Conservation (phyloP, 2,113 vertebrate species). For the Butorides virescens region DNA sequence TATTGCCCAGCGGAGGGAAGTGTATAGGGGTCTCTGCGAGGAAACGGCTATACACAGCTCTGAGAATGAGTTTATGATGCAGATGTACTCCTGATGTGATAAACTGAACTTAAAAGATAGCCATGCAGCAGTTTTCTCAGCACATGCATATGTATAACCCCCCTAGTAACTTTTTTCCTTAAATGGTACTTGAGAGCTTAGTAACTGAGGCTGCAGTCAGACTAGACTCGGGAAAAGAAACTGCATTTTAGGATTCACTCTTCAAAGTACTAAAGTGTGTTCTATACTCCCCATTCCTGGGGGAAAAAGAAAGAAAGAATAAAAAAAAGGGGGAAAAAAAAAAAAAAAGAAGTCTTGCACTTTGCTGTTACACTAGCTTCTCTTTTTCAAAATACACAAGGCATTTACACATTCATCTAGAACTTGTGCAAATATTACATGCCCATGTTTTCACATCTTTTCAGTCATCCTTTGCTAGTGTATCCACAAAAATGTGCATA, state of each 20-base stretch:
- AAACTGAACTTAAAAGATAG: background rate
- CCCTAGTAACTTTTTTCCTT: background rate
- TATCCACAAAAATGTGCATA: background rate
- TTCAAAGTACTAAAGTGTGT: background rate
- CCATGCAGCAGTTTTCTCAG: background rate
- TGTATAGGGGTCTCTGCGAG: accelerated
- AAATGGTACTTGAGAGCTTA: background rate
- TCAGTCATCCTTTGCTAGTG: background rate
- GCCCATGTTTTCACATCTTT: background rate
- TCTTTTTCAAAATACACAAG: background rate
- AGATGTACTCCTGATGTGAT: background rate
- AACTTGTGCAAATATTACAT: background rate
- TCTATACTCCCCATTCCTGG: background rate
- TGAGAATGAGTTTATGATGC: background rate
- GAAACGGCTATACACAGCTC: background rate
- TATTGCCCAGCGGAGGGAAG: background rate
- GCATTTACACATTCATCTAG: background rate
- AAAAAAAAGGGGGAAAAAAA: background rate
- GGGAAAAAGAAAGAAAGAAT: background rate
- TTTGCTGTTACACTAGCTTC: background rate
- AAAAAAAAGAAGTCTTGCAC: background rate
- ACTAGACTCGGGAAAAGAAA: background rate
- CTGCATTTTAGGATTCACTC: background rate
- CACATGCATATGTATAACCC: background rate
- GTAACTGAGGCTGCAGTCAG: background rate